These are phyloP conservation scores for Nemapogon koenigi DNA, from an alignment of 2,888 invertebrate genomes.

Conservation along the genomic window DNA sequence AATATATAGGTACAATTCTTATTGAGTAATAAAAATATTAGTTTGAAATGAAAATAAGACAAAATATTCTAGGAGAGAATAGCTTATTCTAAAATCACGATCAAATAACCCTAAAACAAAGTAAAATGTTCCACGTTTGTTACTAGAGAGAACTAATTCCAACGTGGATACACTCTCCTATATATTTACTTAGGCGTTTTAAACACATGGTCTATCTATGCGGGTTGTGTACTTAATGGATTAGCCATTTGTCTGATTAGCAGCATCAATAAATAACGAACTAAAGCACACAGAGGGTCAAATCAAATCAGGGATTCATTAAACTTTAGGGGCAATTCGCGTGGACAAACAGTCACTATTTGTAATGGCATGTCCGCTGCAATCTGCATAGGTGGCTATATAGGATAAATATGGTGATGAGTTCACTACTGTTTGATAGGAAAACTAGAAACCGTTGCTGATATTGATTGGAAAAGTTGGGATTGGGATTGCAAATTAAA, in stretches of 20 bases:
- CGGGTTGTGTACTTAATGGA: conserved; percentile 48
- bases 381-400: too few species aligned
- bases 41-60: too few species aligned
- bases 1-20: too few species aligned
- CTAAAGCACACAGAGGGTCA: conserved; percentile 31
- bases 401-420: too few species aligned
- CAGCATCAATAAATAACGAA: conserved; percentile 55
- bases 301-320: conserved; percentile 49
- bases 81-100: too few species aligned
- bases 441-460: neutral
- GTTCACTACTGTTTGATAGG: neutral
- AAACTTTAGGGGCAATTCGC: conserved; percentile 37
- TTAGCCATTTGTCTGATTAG: conserved; percentile 62
- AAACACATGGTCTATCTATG: conserved; percentile 27
- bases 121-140: too few species aligned
- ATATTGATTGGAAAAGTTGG: neutral
- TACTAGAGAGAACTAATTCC: neutral
- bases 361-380: conserved; percentile 19
- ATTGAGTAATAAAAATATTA: too few species aligned
- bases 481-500: too few species aligned
- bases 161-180: neutral
- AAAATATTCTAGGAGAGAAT: too few species aligned
- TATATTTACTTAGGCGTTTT: neutral
- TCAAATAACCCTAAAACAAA: too few species aligned
- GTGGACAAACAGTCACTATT: conserved; percentile 30